Percentiles rank a stretch among this genome's conserved stretches.
Conservation (phyloP, 2,113 vertebrate genomes). For the Panthera uncia region DNA sequence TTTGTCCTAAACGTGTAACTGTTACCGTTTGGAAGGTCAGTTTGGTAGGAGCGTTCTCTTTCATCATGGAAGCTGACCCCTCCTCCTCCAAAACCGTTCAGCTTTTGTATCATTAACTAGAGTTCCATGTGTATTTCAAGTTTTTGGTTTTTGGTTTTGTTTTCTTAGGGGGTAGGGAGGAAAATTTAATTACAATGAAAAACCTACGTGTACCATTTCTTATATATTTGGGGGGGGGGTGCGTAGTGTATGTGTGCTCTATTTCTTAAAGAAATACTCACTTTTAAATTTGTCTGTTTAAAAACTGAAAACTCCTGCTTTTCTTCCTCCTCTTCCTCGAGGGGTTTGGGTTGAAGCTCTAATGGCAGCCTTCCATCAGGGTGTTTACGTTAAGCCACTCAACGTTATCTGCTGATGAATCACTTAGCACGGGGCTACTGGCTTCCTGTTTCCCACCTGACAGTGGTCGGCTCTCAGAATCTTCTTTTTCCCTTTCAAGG, state of each 20-base stretch:
- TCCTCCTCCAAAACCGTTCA: neutral
- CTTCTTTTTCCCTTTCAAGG: neutral
- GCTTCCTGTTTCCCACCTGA: neutral
- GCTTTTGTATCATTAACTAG: neutral
- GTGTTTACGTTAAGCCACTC: neutral
- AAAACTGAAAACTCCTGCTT: neutral
- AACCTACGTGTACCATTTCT: neutral
- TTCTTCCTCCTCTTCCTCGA: neutral
- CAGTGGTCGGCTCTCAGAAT: neutral
- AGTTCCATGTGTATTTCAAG: neutral
- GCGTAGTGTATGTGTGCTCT: neutral
- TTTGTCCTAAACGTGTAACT: neutral
- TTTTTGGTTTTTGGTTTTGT: neutral
- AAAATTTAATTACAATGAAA: neutral
- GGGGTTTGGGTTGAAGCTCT: neutral
- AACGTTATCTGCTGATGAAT: neutral
- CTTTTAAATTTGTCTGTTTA: neutral
- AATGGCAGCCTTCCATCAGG: neutral
- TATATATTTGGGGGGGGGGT: neutral
- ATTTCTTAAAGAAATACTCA: neutral
- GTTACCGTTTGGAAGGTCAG: neutral
- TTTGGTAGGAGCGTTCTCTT: neutral
- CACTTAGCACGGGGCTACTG: neutral
- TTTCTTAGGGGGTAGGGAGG: neutral
- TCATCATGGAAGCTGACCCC: neutral